Percentiles rank a stretch among this genome's conserved stretches.
These are phyloP conservation scores for Anthoptus insignis DNA, from an alignment of 2,888 invertebrate species.

Conservation along the genomic window DNA sequence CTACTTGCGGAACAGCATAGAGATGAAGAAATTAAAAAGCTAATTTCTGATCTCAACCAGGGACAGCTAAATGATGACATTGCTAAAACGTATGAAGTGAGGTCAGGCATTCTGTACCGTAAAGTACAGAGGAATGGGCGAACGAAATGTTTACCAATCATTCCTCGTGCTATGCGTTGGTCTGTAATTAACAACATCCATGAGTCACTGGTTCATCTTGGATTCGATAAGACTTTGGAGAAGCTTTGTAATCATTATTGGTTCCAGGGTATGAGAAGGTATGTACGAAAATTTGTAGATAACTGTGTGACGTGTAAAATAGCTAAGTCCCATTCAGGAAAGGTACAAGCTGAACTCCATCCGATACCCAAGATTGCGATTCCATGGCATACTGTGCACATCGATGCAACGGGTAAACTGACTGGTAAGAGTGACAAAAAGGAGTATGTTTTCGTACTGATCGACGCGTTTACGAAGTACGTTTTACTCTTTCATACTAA, in stretches of 20 bases:
- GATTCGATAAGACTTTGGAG: constrained; percentile 9
- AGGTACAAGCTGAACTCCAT: constrained; percentile 52
- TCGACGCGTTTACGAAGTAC: constrained; percentile 44
- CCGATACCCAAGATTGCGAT: constrained; percentile 53
- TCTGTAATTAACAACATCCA: background rate
- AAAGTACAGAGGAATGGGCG: constrained; percentile 37
- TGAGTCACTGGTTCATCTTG: constrained; percentile 9
- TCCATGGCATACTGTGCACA: constrained; percentile 49
- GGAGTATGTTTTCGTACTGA: constrained; percentile 29
- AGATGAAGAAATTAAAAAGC: too few species aligned
- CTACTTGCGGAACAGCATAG: too few species aligned
- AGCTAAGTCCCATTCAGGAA: constrained; percentile 44
- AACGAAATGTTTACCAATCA: constrained; percentile 26
- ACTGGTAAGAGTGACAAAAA: constrained; percentile 10
- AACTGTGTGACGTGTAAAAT: constrained; percentile 55
- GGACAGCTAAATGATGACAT: constrained; percentile 9
- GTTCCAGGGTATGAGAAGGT: background rate
- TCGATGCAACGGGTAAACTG: constrained; percentile 35
- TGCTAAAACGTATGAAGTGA: constrained; percentile 35
- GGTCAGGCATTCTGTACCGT: constrained; percentile 31
- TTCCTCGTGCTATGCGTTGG: constrained; percentile 20
- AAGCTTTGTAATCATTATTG: constrained; percentile 13
- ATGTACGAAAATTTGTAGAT: background rate
- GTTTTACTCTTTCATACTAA: constrained; percentile 41
- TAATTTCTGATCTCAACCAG: too few species aligned